These are phyloP conservation scores for Hybos culiciformis DNA, from an alignment of 2,888 invertebrate species.

Conservation along the genomic window DNA sequence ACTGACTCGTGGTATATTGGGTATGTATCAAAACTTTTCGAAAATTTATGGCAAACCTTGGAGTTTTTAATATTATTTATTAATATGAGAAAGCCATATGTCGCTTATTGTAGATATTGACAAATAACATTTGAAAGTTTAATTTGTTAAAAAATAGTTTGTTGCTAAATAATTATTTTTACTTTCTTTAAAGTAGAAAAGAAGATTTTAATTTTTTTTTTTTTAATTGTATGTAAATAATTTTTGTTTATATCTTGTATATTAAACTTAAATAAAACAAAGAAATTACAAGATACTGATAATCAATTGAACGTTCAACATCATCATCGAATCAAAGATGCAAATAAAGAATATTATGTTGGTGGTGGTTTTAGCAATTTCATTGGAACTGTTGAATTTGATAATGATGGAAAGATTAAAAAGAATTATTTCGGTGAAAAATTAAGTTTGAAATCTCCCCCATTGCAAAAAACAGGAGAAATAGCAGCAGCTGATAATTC, in stretches of 20 bases:
- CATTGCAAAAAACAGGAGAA: too few relatives aligned
- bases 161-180: not conserved
- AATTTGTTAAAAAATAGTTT: not conserved
- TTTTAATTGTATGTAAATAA: conserved; percentile 7
- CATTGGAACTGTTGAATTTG: conserved; percentile 5
- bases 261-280: conserved; percentile 4
- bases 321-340: conserved; percentile 50
- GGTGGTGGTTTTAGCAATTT: conserved; percentile 1
- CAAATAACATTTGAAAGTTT: too few relatives aligned
- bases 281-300: conserved; percentile 39
- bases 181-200: conserved; percentile 18
- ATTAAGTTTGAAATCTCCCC: too few relatives aligned
- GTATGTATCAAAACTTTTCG: too few relatives aligned
- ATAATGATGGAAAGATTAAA: conserved; percentile 3
- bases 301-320: conserved; percentile 48
- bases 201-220: conserved; percentile 16
- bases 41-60: too few relatives aligned
- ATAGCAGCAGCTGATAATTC: too few relatives aligned
- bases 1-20: too few relatives aligned
- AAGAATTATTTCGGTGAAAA: not conserved
- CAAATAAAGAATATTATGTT: not conserved
- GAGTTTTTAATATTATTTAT: too few relatives aligned
- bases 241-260: conserved; percentile 6
- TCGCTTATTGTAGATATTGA: too few relatives aligned
- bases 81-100: too few relatives aligned